A percentile compares a stretch with the other conserved stretches of the same genome.
These are phyloP conservation scores for Adelognathus sp. DNA, from an alignment of 2,888 invertebrate species.

Conservation along the genomic window DNA sequence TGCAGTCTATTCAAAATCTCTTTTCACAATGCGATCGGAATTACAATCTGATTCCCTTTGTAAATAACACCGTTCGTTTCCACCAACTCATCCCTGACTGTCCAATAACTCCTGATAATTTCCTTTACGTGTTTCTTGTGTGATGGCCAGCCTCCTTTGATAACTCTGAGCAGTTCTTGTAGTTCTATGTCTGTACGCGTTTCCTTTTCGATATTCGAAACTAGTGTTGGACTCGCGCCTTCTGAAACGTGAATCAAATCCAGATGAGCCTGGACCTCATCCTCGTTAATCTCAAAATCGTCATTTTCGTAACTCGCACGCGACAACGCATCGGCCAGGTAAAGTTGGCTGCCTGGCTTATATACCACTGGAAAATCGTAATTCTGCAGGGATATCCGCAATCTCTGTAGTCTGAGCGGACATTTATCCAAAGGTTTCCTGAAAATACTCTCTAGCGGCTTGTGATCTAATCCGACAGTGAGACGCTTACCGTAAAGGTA, in stretches of 20 bases:
- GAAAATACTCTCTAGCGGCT: conserved; percentile 63
- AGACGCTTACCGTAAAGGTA: conserved; percentile 64
- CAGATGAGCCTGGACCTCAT: conserved; percentile 24
- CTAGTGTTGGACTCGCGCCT: conserved; percentile 45
- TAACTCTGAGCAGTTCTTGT: conserved; percentile 13
- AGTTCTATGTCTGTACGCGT: neutral
- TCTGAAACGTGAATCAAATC: conserved; percentile 46
- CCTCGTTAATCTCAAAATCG: conserved; percentile 19
- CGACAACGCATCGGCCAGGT: conserved; percentile 49
- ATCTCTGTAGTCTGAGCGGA: conserved; percentile 44
- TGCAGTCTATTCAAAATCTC: conserved; percentile 63
- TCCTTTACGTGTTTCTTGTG: neutral
- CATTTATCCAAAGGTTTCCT: conserved; percentile 57
- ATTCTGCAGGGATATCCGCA: conserved; percentile 35
- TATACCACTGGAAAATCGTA: conserved; percentile 39
- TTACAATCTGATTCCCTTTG: conserved; percentile 59
- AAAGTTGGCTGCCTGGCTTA: conserved; percentile 43
- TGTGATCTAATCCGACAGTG: conserved; percentile 67
- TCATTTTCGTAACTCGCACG: conserved; percentile 20
- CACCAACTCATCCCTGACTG: conserved; percentile 37
- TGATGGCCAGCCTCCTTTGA: neutral
- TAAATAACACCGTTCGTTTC: conserved; percentile 56
- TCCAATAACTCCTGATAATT: conserved; percentile 46
- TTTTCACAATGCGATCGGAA: conserved; percentile 59
- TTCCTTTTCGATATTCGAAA: conserved; percentile 1